Base-by-base conservation (phyloP, 64 coral and sea anemone genomes). In the Cladopsammia gracilis region DNA sequence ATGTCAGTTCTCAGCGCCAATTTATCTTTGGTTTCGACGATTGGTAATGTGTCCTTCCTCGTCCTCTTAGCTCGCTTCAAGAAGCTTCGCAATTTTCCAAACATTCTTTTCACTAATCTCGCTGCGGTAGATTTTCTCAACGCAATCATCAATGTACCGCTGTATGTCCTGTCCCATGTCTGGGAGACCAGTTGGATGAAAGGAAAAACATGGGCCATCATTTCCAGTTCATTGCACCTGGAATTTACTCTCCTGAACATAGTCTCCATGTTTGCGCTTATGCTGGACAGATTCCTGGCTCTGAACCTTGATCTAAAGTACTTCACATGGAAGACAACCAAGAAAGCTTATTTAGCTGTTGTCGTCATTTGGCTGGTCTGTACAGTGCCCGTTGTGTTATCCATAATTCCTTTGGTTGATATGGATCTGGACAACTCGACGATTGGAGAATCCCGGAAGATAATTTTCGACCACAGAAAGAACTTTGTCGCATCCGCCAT, bases 271-370 rank as follows among this genome's bases (percentile, higher is more conserved):
- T 18, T 18, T 48, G 71, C 44, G 4, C 13, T 74, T 48, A 74
- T 74, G 71, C 14, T 74, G 10, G 71, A 74, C 71, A 74, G 71
- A 18, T 74, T 74, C 45, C 45, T 74, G 34, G 43, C 42, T 49
- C 3, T 74, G 43, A 16, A 48, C 71, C 42, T 48, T 46, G 71
- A 48, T 74, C 34, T 74, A 5, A 74, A 48, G 71, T 74, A 74
- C 45, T 74, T 48, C 15, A 49, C 71, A 4, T 74, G 71, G 71
- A 74, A 74, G 18, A 48, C 74, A 77, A 77, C 47, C 2, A n/a
- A 54, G 19, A 77, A 52, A 77, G 74, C 74, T 20, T 52, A 53
- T 22, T 10, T 54, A 25, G 74, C 49, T 54, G 74, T 77, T 3
- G 16, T 24, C 19, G 10, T 77, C 8, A 53, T 77, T 7, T 77